A percentile compares a stretch with the other conserved stretches of the same genome.
phyloP scores from a whole-genome alignment of 2,113 vertebrate genomes.

The Phaethon lepturus region DNA sequence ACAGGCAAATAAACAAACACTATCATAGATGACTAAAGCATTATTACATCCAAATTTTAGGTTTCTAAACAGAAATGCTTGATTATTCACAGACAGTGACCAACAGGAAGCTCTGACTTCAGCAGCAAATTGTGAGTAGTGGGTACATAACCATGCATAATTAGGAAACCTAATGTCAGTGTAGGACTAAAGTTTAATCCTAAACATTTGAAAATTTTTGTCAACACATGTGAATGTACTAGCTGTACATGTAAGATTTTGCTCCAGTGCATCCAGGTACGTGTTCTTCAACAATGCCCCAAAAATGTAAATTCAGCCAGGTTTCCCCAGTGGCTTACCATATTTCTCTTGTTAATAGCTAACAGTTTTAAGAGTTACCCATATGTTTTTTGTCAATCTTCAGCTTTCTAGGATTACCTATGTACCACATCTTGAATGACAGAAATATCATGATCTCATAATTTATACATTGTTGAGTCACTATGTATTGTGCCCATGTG shows the following conservation, averaged over 20 bases:
- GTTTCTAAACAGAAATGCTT: not conserved
- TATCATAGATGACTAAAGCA: not conserved
- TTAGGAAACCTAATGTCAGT: not conserved
- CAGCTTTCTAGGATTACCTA: constrained; percentile 65
- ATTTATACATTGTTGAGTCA: constrained; percentile 49
- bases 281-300: not conserved
- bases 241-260: not conserved
- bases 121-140: not conserved
- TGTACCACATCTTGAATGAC: constrained; percentile 25
- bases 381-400: constrained; percentile 63
- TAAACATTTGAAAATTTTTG: not conserved
- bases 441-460: constrained; percentile 61
- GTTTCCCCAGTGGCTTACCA: constrained; percentile 38
- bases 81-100: not conserved
- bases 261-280: not conserved
- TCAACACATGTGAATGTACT: not conserved
- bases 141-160: not conserved
- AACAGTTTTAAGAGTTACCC: constrained; percentile 40
- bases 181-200: constrained; percentile 1
- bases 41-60: not conserved
- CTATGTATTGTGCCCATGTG: constrained; percentile 27
- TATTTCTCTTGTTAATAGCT: constrained; percentile 54
- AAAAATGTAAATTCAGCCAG: constrained; percentile 29
- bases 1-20: not conserved
- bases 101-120: not conserved